Evolutionary conservation across 2,888 invertebrate genomes (phyloP), one percentile per base, ranked within the genome.

Genomic region (Mactromeris polynyma): DNA sequence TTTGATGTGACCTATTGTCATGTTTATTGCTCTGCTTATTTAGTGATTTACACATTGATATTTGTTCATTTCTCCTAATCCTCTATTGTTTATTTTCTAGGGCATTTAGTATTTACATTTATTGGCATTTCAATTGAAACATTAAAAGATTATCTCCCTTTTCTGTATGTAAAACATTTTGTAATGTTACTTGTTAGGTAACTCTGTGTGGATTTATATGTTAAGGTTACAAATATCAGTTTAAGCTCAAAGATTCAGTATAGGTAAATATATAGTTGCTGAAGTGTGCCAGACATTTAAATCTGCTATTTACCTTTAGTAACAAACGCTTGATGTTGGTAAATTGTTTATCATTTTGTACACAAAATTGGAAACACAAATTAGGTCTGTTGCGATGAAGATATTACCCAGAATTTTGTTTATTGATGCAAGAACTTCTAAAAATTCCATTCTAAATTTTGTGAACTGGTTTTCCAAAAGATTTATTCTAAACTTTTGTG

Each of bases 341-440:
- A 64, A 82, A 82, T 26, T 82, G 82, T 82, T 82, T 82, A 82
- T 69, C 40, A 40, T 36, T n/a, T 1, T 40, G 3, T 40, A 69
- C 17, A 40, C 82, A 38, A 36, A 82, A 69, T 64, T 14, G 42
- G 64, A 69, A 69, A n/a, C 42, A 40, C 38, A 31, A 82, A 69
- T 69, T 64, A 69, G 82, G 40, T 64, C 58, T 58, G 58, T 58
- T 58, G 26, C 58, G 7, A 21, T 64, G 58, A 64, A 11, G 58
- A 64, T 26, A 26, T 64, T 26, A 64, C 26, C 26, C 58, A 64
- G 58, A 64, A 6, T 64, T 64, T 26, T 64, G 58, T 64, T 64
- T n/a, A 64, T 64, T 64, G 58, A 26, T 64, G 26, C 11, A 64
- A 64, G 26, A n/a, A 64, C n/a, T 6, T 46, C 9, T 9, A 64